Percentiles rank a stretch among this genome's conserved stretches.
Conservation (phyloP, 2,113 vertebrate species). For the Sander vitreus region DNA sequence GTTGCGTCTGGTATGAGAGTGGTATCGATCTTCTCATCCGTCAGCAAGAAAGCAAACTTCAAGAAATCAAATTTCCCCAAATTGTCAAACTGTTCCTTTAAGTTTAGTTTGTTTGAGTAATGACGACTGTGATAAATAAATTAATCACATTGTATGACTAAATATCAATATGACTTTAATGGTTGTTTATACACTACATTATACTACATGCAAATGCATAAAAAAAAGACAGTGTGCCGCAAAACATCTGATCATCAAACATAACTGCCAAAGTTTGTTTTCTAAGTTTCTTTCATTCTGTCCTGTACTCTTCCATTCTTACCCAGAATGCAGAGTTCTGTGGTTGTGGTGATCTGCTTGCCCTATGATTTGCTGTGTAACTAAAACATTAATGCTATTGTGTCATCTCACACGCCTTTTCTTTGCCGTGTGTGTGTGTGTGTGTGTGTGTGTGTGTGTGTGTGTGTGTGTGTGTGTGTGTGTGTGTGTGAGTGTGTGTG, state of each 20-base stretch:
- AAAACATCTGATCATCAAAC: background rate
- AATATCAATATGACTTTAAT: background rate
- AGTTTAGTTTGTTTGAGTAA: too few relatives aligned
- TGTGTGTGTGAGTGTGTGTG: background rate
- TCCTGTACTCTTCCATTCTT: background rate
- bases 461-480: constrained; percentile 29
- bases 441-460: constrained; percentile 36
- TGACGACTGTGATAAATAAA: background rate
- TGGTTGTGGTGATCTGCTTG: constrained; percentile 14
- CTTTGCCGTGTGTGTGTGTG: constrained; percentile 33
- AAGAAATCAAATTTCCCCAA: too few relatives aligned
- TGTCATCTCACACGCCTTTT: constrained; percentile 40
- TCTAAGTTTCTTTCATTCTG: background rate
- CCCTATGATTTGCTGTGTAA: constrained; percentile 25
- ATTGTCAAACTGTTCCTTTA: too few relatives aligned
- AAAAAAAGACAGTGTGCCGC: background rate
- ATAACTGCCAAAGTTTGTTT: background rate
- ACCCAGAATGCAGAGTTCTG: constrained; percentile 13
- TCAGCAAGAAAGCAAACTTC: too few relatives aligned
- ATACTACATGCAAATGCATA: too few relatives aligned
- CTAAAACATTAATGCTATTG: constrained; percentile 50
- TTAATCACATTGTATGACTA: background rate
- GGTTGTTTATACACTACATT: background rate
- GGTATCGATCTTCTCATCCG: too few relatives aligned
- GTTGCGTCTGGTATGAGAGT: too few relatives aligned